Evolutionary conservation across 2,888 invertebrate species (phyloP).

Genomic region (Drosophila ustulata): DNA sequence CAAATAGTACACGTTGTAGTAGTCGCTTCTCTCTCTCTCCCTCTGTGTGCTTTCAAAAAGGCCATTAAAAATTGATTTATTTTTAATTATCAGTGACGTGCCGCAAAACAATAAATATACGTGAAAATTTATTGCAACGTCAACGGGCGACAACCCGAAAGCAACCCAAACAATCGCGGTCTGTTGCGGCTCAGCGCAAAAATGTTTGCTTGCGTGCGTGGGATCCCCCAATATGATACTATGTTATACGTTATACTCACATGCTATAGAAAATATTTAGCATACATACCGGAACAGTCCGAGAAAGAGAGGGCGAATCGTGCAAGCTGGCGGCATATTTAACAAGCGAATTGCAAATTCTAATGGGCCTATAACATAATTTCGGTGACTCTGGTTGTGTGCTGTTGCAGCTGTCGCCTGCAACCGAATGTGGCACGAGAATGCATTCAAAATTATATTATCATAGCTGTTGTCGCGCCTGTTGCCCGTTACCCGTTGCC

Average conservation of each 20-base stretch:
- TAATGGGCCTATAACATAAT: conserved; percentile 60
- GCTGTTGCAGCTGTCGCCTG: conserved; percentile 64
- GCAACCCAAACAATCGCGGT: conserved; percentile 10
- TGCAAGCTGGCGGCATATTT: conserved; percentile 47
- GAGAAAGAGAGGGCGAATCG: background rate
- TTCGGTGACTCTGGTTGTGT: conserved; percentile 44
- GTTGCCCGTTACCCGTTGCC: conserved; percentile 1
- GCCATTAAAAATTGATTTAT: conserved; percentile 82
- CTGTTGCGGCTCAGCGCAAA: conserved; percentile 18
- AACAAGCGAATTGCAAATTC: conserved; percentile 63
- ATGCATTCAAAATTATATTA: conserved; percentile 61
- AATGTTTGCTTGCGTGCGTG: conserved; percentile 47
- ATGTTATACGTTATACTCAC: conserved; percentile 1
- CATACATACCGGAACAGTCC: conserved; percentile 20
- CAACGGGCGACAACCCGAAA: conserved; percentile 70
- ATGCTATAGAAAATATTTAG: conserved; percentile 55
- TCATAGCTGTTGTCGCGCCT: conserved; percentile 36
- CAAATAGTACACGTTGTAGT: conserved; percentile 13
- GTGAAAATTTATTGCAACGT: conserved; percentile 78
- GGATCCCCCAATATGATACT: conserved; percentile 24
- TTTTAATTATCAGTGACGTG: conserved; percentile 84
- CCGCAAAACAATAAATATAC: conserved; percentile 81
- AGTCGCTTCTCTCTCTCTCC: background rate
- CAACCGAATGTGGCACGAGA: conserved; percentile 43
- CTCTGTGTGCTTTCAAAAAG: conserved; percentile 29